Percentiles rank a stretch among this genome's conserved stretches.
Conservation (phyloP, 2,113 vertebrate species). For the Lepisosteus oculatus region DNA sequence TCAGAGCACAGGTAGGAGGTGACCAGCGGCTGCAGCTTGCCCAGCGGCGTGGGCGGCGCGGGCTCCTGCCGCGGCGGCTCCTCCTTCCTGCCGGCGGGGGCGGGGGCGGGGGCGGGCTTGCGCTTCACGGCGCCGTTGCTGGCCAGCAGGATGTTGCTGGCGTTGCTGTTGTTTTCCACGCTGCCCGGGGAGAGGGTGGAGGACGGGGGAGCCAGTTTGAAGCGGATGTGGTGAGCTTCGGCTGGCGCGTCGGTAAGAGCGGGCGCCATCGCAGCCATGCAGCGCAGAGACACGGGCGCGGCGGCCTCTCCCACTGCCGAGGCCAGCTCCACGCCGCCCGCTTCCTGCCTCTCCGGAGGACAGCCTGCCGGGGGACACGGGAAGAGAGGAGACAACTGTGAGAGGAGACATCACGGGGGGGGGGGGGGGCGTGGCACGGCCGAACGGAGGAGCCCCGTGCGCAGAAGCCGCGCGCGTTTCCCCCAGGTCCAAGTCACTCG, state of each 20-base stretch:
- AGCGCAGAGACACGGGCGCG: slow-evolving; percentile 91
- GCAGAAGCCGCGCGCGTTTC: no score
- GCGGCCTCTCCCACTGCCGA: slow-evolving; percentile 77
- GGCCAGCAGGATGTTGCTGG: slow-evolving; percentile 87
- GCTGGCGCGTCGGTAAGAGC: slow-evolving; percentile 99
- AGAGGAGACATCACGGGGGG: no score
- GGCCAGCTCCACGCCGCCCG: slow-evolving; percentile 83
- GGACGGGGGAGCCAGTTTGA: slow-evolving; percentile 97
- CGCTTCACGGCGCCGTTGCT: slow-evolving; percentile 80
- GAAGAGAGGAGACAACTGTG: slow-evolving; percentile 7
- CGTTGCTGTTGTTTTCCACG: slow-evolving; percentile 92
- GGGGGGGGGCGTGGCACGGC: no score
- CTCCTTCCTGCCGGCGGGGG: slow-evolving; percentile 69
- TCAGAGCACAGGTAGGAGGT: slow-evolving; percentile 91
- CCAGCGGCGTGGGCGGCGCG: slow-evolving; percentile 53
- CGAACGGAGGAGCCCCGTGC: no score
- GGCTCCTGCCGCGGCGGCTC: slow-evolving; percentile 38
- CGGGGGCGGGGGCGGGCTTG: slow-evolving; percentile 64
- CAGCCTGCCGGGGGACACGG: slow-evolving; percentile 65
- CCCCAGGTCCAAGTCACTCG: no score
- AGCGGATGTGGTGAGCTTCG: slow-evolving; percentile 99
- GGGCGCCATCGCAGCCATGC: slow-evolving; percentile 99
- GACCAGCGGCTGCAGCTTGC: slow-evolving; percentile 90
- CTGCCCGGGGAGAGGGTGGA: slow-evolving; percentile 92
- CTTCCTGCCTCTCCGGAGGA: slow-evolving; percentile 81